Percentiles rank a stretch among this genome's conserved stretches.
These are phyloP conservation scores for Oscheius onirici DNA, from an alignment of 2,888 invertebrate species.

Conservation along the genomic window DNA sequence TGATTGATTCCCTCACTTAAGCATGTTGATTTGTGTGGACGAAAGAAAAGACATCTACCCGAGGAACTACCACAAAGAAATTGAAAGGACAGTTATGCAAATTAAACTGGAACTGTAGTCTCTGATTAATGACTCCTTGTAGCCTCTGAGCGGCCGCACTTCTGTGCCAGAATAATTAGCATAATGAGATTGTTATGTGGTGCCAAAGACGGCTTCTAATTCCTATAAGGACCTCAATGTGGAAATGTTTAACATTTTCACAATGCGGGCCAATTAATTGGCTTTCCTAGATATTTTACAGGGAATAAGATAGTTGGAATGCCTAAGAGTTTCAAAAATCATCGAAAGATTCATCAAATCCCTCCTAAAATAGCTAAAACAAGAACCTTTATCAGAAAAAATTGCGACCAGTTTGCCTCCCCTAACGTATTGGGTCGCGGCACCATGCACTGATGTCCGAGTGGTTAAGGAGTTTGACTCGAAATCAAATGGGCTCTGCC, in stretches of 20 bases:
- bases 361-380: no score
- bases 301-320: no score
- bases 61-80: not conserved
- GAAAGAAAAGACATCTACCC: no score
- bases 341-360: no score
- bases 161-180: slow-evolving; percentile 2
- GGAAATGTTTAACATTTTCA: no score
- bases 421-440: no score
- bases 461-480: slow-evolving; percentile 33
- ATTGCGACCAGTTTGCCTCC: no score
- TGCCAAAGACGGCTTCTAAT: not conserved
- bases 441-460: slow-evolving; percentile 32
- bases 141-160: not conserved
- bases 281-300: no score
- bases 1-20: slow-evolving; percentile 19
- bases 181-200: slow-evolving; percentile 23
- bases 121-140: slow-evolving; percentile 24
- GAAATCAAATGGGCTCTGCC: slow-evolving; percentile 33
- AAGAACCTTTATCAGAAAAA: no score
- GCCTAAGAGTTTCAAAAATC: no score
- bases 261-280: no score
- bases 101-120: slow-evolving; percentile 7
- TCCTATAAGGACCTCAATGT: no score
- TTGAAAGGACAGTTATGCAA: slow-evolving; percentile 17
- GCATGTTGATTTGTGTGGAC: not conserved